Percentiles rank a stretch among this genome's conserved stretches.
These are phyloP conservation scores for Limnodromus scolopaceus DNA, from an alignment of 2,797 vertebrate genomes.

Conservation along the genomic window DNA sequence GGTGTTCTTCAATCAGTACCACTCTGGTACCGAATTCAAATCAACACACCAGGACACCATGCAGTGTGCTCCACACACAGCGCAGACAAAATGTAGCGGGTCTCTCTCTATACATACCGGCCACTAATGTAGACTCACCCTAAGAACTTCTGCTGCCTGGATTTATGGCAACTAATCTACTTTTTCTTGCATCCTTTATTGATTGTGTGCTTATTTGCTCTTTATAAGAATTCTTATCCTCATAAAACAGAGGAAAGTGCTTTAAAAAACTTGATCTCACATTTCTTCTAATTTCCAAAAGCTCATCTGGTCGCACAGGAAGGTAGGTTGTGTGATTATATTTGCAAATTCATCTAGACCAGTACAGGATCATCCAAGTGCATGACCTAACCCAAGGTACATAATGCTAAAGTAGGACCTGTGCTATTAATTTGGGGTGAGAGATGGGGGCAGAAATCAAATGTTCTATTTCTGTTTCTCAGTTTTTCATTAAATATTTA, in stretches of 20 bases:
- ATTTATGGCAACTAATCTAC: background rate
- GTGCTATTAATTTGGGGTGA: background rate
- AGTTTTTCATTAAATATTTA: background rate
- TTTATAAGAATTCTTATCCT: background rate
- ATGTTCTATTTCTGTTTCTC: background rate
- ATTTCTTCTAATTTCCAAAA: background rate
- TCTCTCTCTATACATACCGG: background rate
- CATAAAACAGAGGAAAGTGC: background rate
- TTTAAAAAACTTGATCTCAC: background rate
- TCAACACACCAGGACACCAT: background rate
- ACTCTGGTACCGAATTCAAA: background rate
- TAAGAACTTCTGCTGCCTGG: background rate
- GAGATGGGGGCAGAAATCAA: background rate
- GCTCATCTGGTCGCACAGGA: background rate
- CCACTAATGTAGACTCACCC: fast-evolving
- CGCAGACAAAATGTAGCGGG: background rate
- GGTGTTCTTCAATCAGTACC: background rate
- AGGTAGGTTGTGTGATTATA: background rate
- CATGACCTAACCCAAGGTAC: background rate
- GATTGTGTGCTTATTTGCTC: background rate
- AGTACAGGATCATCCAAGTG: background rate
- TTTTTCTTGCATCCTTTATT: background rate
- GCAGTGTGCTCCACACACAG: background rate
- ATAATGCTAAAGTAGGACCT: background rate
- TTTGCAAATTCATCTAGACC: background rate